phyloP scores from a whole-genome alignment of 2,797 vertebrate species.

The Phrynocephalus vlangalii region DNA sequence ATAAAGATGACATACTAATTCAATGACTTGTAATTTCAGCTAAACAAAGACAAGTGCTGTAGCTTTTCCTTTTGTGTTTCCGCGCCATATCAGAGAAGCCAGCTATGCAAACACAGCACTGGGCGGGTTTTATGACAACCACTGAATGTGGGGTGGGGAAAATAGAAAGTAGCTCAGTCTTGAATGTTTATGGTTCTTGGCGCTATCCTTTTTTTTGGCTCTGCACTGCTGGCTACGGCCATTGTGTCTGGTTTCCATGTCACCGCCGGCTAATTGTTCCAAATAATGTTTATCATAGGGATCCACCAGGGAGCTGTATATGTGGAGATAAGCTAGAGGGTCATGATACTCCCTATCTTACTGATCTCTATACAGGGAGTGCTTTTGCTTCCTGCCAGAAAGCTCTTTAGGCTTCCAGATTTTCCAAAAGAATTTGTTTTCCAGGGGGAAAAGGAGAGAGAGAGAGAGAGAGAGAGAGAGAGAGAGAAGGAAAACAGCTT shows the following conservation, averaged over 20 bases:
- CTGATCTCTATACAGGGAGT: conserved; percentile 82
- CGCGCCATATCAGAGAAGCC: conserved; percentile 83
- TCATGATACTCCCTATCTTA: conserved; percentile 83
- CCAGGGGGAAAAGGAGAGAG: too few species aligned
- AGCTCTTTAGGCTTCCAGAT: conserved; percentile 78
- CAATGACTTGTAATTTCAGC: conserved; percentile 88
- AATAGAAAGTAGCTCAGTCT: conserved; percentile 78
- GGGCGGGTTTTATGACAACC: conserved; percentile 84
- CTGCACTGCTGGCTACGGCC: conserved; percentile 76
- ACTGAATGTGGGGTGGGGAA: conserved; percentile 71
- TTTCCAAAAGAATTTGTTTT: conserved; percentile 22
- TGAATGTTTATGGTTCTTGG: conserved; percentile 83
- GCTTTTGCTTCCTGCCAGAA: conserved; percentile 80
- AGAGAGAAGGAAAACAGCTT: conserved; percentile 77
- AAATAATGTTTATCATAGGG: conserved; percentile 87
- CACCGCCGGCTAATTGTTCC: conserved; percentile 86
- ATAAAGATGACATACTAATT: conserved; percentile 91
- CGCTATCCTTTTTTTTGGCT: conserved; percentile 81
- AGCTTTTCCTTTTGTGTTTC: conserved; percentile 82
- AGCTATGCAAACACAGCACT: conserved; percentile 86
- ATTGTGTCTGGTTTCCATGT: conserved; percentile 85
- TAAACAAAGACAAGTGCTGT: conserved; percentile 84
- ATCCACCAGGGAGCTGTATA: conserved; percentile 88
- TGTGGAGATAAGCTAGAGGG: conserved; percentile 86
- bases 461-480: background rate